Evolutionary conservation across 2,797 vertebrate genomes (phyloP).

Genomic region (Chiloscyllium punctatum): DNA sequence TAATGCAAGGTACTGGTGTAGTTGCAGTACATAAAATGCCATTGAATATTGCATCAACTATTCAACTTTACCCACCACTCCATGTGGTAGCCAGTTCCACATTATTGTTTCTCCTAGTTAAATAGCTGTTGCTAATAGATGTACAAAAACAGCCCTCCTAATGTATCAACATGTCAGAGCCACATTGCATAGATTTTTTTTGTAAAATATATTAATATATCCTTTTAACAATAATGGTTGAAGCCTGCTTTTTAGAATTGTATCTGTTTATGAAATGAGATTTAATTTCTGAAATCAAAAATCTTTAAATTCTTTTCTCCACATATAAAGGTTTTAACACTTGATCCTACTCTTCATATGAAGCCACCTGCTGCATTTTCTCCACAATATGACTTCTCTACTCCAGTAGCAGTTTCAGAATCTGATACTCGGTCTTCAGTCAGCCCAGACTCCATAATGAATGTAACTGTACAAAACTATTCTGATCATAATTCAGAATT

Average conservation of each 20-base stretch:
- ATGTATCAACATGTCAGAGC: background rate
- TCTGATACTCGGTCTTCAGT: constrained; percentile 52
- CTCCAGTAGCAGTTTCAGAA: constrained; percentile 50
- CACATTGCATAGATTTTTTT: background rate
- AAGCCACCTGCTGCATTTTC: constrained; percentile 66
- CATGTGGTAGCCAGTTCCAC: background rate
- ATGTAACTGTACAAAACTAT: constrained; percentile 54
- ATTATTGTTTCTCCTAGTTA: background rate
- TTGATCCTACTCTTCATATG: constrained; percentile 67
- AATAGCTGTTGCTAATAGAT: background rate
- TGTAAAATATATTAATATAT: background rate
- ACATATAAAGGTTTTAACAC: constrained; percentile 63
- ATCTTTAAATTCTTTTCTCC: constrained; percentile 39
- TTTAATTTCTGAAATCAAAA: background rate
- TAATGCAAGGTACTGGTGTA: background rate
- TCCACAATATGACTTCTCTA: constrained; percentile 54
- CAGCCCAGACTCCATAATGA: constrained; percentile 75
- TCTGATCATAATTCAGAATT: constrained; percentile 71
- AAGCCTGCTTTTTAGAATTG: background rate
- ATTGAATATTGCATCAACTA: background rate
- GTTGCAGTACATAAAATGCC: background rate
- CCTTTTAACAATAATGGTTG: background rate
- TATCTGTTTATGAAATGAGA: background rate
- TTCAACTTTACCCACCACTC: background rate
- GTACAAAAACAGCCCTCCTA: background rate